phyloP scores from a whole-genome alignment of 1,140 invertebrate species.

The Amyelois transitella region DNA sequence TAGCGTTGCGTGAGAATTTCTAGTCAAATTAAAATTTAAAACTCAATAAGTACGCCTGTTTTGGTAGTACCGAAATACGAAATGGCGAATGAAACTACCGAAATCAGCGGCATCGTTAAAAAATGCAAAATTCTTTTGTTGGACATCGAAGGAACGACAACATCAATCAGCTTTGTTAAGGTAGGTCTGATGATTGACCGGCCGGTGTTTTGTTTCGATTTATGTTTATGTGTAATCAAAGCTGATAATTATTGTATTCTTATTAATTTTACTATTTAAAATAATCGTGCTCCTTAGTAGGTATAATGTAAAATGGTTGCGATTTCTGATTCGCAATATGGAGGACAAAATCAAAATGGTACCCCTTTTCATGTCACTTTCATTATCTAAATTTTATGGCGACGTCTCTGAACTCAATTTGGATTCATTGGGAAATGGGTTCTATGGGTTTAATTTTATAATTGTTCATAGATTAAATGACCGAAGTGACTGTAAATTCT shows the following conservation, averaged over 20 bases:
- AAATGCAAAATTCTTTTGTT: slow-evolving; percentile 68
- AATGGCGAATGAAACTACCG: slow-evolving; percentile 64
- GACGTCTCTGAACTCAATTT: slow-evolving; percentile 1
- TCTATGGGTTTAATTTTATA: neutral
- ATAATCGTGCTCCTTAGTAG: neutral
- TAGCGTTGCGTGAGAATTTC: slow-evolving; percentile 59
- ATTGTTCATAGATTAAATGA: neutral
- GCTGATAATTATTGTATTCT: neutral
- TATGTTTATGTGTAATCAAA: slow-evolving; percentile 29
- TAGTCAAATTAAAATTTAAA: slow-evolving; percentile 59
- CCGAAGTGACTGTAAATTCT: too few relatives aligned
- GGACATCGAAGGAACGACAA: slow-evolving; percentile 72
- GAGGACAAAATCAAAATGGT: slow-evolving; percentile 73
- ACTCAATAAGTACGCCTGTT: slow-evolving; percentile 42
- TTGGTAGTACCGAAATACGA: slow-evolving; percentile 34
- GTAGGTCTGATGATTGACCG: slow-evolving; percentile 68
- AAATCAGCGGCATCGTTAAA: slow-evolving; percentile 62
- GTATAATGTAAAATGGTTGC: slow-evolving; percentile 57
- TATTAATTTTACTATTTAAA: neutral
- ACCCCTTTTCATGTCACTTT: slow-evolving; percentile 44
- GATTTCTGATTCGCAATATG: slow-evolving; percentile 67
- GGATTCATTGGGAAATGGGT: neutral
- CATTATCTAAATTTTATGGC: slow-evolving; percentile 23
- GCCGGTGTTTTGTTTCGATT: slow-evolving; percentile 67
- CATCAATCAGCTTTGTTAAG: slow-evolving; percentile 74